A percentile compares a stretch with the other conserved stretches of the same genome.
phyloP scores from a whole-genome alignment of 2,797 vertebrate genomes.

The Enteromius radiatus region DNA sequence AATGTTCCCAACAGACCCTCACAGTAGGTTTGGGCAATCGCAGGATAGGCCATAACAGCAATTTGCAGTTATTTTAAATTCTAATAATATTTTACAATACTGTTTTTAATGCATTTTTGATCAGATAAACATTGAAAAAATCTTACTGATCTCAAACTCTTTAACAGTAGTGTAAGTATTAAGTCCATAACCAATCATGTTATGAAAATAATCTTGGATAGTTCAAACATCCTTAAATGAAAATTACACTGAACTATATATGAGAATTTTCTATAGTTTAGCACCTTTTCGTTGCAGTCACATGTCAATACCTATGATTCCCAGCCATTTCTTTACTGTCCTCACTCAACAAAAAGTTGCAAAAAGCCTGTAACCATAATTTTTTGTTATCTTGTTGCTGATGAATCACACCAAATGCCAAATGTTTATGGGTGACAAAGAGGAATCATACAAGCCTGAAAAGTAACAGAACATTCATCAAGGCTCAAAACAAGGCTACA shows the following conservation, averaged over 20 bases:
- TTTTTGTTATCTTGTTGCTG: neutral
- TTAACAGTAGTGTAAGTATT: neutral
- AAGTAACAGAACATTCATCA: constrained; percentile 24
- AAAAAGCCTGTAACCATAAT: neutral
- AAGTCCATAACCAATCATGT: neutral
- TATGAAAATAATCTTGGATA: neutral
- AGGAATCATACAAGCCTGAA: neutral
- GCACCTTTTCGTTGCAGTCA: neutral
- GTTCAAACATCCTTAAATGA: neutral
- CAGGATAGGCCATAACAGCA: too few relatives aligned
- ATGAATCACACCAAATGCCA: constrained; percentile 18
- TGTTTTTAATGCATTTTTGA: too few relatives aligned
- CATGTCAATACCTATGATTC: neutral
- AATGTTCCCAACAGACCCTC: too few relatives aligned
- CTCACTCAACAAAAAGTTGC: neutral
- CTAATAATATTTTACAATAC: too few relatives aligned
- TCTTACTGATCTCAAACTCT: too few relatives aligned
- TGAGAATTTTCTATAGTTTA: neutral
- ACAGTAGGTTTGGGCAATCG: too few relatives aligned
- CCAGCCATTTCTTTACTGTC: neutral
- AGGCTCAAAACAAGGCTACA: neutral
- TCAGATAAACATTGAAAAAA: neutral
- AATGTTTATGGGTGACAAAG: constrained; percentile 15
- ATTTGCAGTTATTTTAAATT: too few relatives aligned
- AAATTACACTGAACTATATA: neutral